Percentiles rank a stretch among this genome's conserved stretches.
phyloP scores from a whole-genome alignment of 2,113 vertebrate species.

The Chitala chitala region DNA sequence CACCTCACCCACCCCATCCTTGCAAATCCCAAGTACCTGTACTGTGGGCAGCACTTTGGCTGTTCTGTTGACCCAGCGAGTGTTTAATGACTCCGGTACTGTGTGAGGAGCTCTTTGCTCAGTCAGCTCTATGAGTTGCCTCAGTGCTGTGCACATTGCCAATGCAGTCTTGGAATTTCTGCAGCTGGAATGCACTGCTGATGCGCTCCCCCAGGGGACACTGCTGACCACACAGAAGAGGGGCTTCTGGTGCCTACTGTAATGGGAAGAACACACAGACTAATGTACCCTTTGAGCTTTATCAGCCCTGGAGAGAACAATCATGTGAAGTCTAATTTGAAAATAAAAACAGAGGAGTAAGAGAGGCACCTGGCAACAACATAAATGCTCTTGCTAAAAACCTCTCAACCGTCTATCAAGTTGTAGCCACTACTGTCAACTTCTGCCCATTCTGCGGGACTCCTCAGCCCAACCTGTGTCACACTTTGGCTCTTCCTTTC shows the following conservation, averaged over 20 bases:
- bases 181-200: not conserved
- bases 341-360: too few species aligned
- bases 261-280: not conserved
- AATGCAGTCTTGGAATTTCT: conserved; percentile 2
- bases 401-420: too few species aligned
- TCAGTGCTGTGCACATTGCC: not conserved
- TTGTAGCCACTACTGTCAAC: not conserved
- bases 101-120: not conserved
- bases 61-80: not conserved
- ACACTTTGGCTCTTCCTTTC: not conserved
- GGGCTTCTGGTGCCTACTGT: not conserved
- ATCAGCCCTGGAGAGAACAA: too few species aligned
- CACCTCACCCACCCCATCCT: too few species aligned
- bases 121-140: not conserved
- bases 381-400: too few species aligned
- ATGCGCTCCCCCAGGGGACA: not conserved
- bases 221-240: not conserved
- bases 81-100: not conserved
- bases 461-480: not conserved
- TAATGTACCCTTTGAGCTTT: not conserved
- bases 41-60: not conserved
- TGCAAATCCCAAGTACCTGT: not conserved
- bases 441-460: not conserved
- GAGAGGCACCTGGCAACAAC: too few species aligned
- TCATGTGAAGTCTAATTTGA: too few species aligned